Percentiles rank a stretch among this genome's conserved stretches.
These are phyloP conservation scores for Meteorus colon DNA, from an alignment of 2,888 invertebrate genomes.

Conservation along the genomic window DNA sequence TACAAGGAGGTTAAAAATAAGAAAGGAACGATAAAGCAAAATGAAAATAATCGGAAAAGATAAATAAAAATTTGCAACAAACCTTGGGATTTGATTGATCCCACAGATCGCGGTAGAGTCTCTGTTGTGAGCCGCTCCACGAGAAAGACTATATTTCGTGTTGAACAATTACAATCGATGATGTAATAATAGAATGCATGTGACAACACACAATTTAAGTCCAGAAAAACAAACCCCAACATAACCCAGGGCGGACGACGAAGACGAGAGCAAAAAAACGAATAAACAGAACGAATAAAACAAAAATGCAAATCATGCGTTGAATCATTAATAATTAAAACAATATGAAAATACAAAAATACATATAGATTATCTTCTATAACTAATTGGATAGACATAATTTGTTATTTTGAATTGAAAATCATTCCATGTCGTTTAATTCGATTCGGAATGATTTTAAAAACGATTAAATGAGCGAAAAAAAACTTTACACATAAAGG, in stretches of 20 bases:
- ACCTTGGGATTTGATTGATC: slow-evolving; percentile 75
- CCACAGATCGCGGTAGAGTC: slow-evolving; percentile 81
- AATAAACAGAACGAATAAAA: slow-evolving; percentile 35
- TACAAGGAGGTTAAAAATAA: slow-evolving; percentile 15
- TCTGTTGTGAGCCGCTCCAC: slow-evolving; percentile 87
- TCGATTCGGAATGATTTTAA: not conserved
- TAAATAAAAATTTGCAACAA: slow-evolving; percentile 62
- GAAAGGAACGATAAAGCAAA: not conserved
- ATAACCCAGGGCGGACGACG: slow-evolving; percentile 54
- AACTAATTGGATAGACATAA: not conserved
- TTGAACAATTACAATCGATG: slow-evolving; percentile 76
- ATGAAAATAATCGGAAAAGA: not conserved
- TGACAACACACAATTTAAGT: not conserved
- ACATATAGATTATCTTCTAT: slow-evolving; percentile 1
- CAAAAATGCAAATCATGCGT: slow-evolving; percentile 28
- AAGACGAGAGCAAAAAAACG: slow-evolving; percentile 24
- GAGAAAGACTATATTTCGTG: slow-evolving; percentile 80
- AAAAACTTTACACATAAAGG: not conserved
- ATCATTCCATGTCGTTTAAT: not conserved
- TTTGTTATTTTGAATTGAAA: not conserved
- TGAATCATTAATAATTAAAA: slow-evolving; percentile 34
- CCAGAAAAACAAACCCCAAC: slow-evolving; percentile 58
- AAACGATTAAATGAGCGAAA: no score
- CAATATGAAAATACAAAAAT: slow-evolving; percentile 40
- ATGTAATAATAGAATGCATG: slow-evolving; percentile 35